Evolutionary conservation across 2,888 invertebrate species (phyloP).

Genomic region (Tuberolachnus salignus): DNA sequence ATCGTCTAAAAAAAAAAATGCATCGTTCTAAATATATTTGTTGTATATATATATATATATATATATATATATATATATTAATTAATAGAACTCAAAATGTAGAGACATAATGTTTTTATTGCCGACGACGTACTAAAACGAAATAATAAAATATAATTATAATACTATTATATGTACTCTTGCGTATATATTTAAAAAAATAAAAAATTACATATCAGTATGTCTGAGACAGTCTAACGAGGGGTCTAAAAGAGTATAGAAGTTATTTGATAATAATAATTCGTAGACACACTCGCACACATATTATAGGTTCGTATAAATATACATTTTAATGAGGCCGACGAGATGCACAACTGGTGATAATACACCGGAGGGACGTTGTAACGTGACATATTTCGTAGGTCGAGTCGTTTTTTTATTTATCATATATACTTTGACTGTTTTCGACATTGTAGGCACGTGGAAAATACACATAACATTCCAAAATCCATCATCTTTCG

Average conservation of each 20-base stretch:
- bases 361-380: neutral
- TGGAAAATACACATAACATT: too few relatives aligned
- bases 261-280: constrained; percentile 36
- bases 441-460: constrained; percentile 8
- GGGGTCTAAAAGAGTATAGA: constrained; percentile 12
- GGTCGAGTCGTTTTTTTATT: neutral
- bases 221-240: constrained; percentile 11
- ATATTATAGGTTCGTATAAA: constrained; percentile 8
- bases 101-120: neutral
- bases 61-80: too few relatives aligned
- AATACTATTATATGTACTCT: neutral
- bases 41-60: too few relatives aligned
- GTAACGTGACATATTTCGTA: neutral
- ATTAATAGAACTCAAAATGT: too few relatives aligned
- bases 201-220: constrained; percentile 10
- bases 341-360: constrained; percentile 19
- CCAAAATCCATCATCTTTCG: too few relatives aligned
- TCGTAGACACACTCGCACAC: constrained; percentile 14
- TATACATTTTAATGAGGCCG: constrained; percentile 33
- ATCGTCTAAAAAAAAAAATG: too few relatives aligned
- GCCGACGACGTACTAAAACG: neutral
- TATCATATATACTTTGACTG: constrained; percentile 22
- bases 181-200: neutral
- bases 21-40: too few relatives aligned
- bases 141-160: constrained; percentile 18